phyloP scores from a whole-genome alignment of 2,113 vertebrate species.

The Tyto alba region DNA sequence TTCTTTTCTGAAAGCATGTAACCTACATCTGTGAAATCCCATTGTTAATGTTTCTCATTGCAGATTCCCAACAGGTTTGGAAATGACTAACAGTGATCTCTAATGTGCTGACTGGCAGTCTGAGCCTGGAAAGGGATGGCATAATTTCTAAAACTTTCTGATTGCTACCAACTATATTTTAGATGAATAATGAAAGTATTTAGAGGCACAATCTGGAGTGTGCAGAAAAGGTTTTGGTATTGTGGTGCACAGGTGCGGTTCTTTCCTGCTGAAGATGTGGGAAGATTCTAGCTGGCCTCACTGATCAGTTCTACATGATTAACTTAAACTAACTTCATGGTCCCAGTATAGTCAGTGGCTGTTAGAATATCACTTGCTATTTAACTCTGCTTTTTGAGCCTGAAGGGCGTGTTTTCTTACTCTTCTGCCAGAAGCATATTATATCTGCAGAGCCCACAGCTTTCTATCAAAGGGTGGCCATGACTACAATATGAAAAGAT shows the following conservation, averaged over 20 bases:
- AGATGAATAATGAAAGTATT: not conserved
- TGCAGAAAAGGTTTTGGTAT: not conserved
- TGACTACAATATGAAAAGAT: not conserved
- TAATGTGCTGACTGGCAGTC: not conserved
- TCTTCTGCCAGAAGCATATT: not conserved
- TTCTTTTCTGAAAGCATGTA: constrained; percentile 2
- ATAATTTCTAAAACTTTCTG: not conserved
- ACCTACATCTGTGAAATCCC: constrained; percentile 27
- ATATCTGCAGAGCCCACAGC: not conserved
- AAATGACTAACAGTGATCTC: constrained; percentile 1
- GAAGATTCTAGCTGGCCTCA: not conserved
- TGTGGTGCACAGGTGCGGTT: not conserved
- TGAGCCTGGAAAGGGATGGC: not conserved
- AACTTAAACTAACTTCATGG: not conserved
- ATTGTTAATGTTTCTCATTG: constrained; percentile 38
- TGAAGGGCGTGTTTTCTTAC: not conserved
- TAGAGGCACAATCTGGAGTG: not conserved
- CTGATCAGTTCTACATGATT: not conserved
- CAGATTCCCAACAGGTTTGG: constrained; percentile 1
- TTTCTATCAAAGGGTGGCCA: not conserved
- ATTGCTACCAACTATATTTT: not conserved
- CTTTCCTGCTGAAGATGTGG: not conserved
- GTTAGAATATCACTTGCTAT: not conserved
- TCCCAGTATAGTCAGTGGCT: not conserved
- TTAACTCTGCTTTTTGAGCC: not conserved